These are phyloP conservation scores for Tachystola acroxantha DNA, from an alignment of 2,888 invertebrate species.

Conservation along the genomic window DNA sequence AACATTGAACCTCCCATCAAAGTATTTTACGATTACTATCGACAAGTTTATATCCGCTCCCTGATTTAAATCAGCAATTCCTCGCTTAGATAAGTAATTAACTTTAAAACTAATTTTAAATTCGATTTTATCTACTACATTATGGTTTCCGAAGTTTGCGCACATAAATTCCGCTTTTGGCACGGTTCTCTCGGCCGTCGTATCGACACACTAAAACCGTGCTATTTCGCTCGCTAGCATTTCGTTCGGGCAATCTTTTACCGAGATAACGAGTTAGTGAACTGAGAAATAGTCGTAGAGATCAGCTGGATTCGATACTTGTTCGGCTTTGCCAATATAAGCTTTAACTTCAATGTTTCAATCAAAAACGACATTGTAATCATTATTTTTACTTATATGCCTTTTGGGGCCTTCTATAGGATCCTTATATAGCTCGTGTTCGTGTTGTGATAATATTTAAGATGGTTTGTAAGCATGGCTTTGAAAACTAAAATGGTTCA, in stretches of 20 bases:
- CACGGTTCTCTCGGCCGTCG: conserved; percentile 28
- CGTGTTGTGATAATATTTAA: too few relatives aligned
- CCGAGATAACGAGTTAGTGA: conserved; percentile 47
- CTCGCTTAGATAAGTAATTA: too few relatives aligned
- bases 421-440: too few relatives aligned
- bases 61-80: too few relatives aligned
- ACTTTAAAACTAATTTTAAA: conserved; percentile 13
- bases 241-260: conserved; percentile 46
- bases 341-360: not conserved
- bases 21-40: too few relatives aligned
- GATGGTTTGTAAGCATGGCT: too few relatives aligned
- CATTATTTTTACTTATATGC: too few relatives aligned
- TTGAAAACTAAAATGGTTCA: too few relatives aligned
- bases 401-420: too few relatives aligned
- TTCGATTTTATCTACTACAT: conserved; percentile 26
- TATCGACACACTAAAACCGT: conserved; percentile 40
- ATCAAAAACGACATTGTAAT: too few relatives aligned
- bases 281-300: conserved; percentile 22
- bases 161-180: conserved; percentile 57
- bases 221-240: conserved; percentile 32
- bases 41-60: too few relatives aligned
- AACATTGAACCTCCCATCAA: too few relatives aligned
- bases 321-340: not conserved
- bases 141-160: conserved; percentile 42
- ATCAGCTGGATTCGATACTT: conserved; percentile 20